Conservation (phyloP, 2,888 invertebrate genomes). For the Limnephilus auricula region DNA sequence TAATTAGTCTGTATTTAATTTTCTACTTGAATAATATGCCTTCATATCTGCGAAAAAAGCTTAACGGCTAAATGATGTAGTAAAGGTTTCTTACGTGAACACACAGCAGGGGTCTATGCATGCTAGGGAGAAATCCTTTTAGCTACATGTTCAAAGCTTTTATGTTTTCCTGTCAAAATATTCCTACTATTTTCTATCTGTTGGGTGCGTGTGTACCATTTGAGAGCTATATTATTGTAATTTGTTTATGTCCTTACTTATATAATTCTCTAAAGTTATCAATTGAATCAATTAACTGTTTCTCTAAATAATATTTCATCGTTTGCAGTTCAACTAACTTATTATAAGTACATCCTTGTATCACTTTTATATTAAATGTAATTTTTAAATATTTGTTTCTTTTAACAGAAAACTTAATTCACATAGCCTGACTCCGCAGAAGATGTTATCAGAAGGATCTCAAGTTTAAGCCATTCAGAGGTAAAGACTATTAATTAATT, state of each 20-base stretch:
- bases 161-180: background rate
- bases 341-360: background rate
- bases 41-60: background rate
- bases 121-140: slow-evolving; percentile 3
- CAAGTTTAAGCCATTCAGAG: background rate
- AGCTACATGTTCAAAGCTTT: background rate
- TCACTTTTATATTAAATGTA: background rate
- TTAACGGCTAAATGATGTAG: background rate
- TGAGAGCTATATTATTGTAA: background rate
- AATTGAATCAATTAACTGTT: background rate
- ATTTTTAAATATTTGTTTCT: background rate
- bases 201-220: background rate
- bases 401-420: background rate
- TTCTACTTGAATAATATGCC: background rate
- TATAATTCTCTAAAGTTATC: background rate
- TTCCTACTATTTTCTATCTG: background rate
- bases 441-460: background rate
- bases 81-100: background rate
- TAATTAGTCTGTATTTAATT: background rate
- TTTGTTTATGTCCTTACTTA: background rate
- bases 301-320: background rate
- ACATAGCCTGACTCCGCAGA: background rate
- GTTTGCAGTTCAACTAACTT: background rate
- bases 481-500: background rate
- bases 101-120: background rate